phyloP scores from a whole-genome alignment of 2,888 invertebrate species.

The Lysandra bellargus region DNA sequence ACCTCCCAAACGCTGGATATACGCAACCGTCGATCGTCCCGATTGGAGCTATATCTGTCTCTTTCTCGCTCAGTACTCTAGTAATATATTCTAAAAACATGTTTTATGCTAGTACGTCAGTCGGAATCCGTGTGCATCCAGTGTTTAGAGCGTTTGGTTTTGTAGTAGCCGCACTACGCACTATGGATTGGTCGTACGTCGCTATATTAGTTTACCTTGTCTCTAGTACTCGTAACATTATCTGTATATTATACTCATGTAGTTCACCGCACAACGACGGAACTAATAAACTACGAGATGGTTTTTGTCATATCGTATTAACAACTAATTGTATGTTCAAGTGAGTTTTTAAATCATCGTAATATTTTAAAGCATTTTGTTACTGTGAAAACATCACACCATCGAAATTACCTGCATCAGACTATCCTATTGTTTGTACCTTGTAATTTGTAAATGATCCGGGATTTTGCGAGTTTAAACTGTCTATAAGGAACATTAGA shows the following conservation, averaged over 20 bases:
- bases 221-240: constrained; percentile 29
- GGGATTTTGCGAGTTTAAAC: constrained; percentile 9
- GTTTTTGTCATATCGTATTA: constrained; percentile 32
- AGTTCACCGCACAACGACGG: constrained; percentile 29
- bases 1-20: constrained; percentile 13
- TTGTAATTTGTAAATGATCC: constrained; percentile 29
- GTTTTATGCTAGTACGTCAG: not conserved
- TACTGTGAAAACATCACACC: constrained; percentile 70
- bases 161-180: constrained; percentile 23
- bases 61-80: not conserved
- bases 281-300: constrained; percentile 32
- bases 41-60: not conserved
- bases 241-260: constrained; percentile 33
- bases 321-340: constrained; percentile 34
- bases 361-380: constrained; percentile 28
- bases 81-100: not conserved
- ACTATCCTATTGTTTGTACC: constrained; percentile 48
- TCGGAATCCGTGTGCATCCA: constrained; percentile 1
- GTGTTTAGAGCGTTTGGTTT: constrained; percentile 1
- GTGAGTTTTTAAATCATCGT: constrained; percentile 25
- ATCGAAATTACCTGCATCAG: constrained; percentile 76
- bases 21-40: not conserved
- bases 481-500: not conserved
- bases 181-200: constrained; percentile 3
- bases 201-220: constrained; percentile 13